Percentiles rank a stretch among this genome's conserved stretches.
phyloP scores from a whole-genome alignment of 2,113 vertebrate species.

The Pungitius pungitius region DNA sequence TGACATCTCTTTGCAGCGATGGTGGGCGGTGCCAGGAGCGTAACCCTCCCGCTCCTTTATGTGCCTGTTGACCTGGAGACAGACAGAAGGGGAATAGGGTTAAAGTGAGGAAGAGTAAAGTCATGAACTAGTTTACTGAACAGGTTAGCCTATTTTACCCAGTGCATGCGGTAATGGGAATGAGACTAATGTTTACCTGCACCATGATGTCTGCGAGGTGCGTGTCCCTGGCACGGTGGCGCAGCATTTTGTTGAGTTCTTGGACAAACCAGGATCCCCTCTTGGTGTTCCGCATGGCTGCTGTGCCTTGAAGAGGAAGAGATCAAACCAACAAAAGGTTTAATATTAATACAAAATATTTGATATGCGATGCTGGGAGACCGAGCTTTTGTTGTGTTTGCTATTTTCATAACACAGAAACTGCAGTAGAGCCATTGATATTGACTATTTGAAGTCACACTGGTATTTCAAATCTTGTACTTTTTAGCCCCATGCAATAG shows the following conservation, averaged over 20 bases:
- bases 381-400: neutral
- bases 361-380: slow-evolving; percentile 2
- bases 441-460: neutral
- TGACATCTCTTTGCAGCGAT: slow-evolving; percentile 99
- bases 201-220: slow-evolving; percentile 96
- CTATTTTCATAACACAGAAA: neutral
- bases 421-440: neutral
- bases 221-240: slow-evolving; percentile 85
- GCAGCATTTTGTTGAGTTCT: slow-evolving; percentile 87
- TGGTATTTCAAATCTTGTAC: neutral
- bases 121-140: neutral
- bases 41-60: slow-evolving; percentile 95
- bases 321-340: slow-evolving; percentile 9
- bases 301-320: slow-evolving; percentile 83
- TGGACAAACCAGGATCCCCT: slow-evolving; percentile 96
- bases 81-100: neutral
- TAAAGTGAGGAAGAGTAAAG: neutral
- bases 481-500: neutral
- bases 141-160: neutral
- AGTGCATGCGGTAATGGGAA: neutral
- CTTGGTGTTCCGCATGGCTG: slow-evolving; percentile 96
- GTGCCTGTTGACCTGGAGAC: slow-evolving; percentile 86
- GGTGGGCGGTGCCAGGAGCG: slow-evolving; percentile 92
- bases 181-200: slow-evolving; percentile 80
- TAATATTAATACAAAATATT: slow-evolving; percentile 8